A percentile compares a stretch with the other conserved stretches of the same genome.
Evolutionary conservation across 2,888 invertebrate species (phyloP).

Genomic region (Drosophila kanekoi): DNA sequence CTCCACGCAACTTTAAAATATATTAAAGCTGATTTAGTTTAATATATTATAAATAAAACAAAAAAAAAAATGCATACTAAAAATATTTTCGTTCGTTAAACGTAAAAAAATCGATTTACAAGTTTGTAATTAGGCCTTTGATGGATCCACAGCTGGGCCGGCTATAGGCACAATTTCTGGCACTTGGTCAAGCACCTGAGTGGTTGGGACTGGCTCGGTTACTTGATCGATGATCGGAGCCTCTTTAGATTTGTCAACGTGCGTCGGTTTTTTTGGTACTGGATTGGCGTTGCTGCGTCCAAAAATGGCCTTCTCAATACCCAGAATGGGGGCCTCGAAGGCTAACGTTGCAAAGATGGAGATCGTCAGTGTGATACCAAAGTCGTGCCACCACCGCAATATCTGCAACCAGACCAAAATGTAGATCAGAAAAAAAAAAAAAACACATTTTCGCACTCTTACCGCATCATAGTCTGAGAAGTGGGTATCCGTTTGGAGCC

Average conservation of each 20-base stretch:
- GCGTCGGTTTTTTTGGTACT: constrained; percentile 47
- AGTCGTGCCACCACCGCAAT: constrained; percentile 85
- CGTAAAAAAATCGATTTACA: constrained; percentile 11
- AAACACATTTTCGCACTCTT: constrained; percentile 28
- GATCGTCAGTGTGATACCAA: constrained; percentile 82
- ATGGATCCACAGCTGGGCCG: constrained; percentile 47
- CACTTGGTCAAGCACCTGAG: constrained; percentile 11
- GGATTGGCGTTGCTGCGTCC: constrained; percentile 55
- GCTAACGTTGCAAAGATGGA: constrained; percentile 85
- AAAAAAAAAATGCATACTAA: constrained; percentile 8
- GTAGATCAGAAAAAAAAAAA: constrained; percentile 2
- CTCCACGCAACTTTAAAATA: too few relatives aligned
- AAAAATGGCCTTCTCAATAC: constrained; percentile 85
- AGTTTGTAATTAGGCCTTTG: constrained; percentile 51
- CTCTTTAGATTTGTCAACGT: constrained; percentile 39
- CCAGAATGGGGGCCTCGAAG: constrained; percentile 86
- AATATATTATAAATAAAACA: constrained; percentile 35
- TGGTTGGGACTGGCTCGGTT: constrained; percentile 12
- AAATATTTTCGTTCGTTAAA: constrained; percentile 11
- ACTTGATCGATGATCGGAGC: constrained; percentile 10
- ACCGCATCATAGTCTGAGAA: constrained; percentile 84
- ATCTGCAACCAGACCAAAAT: constrained; percentile 71
- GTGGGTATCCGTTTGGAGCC: constrained; percentile 80
- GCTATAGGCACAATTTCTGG: constrained; percentile 35
- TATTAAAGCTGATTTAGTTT: not conserved